These are phyloP conservation scores for Drosophila aff. DNA, from an alignment of 1,140 invertebrate genomes.

Conservation along the genomic window DNA sequence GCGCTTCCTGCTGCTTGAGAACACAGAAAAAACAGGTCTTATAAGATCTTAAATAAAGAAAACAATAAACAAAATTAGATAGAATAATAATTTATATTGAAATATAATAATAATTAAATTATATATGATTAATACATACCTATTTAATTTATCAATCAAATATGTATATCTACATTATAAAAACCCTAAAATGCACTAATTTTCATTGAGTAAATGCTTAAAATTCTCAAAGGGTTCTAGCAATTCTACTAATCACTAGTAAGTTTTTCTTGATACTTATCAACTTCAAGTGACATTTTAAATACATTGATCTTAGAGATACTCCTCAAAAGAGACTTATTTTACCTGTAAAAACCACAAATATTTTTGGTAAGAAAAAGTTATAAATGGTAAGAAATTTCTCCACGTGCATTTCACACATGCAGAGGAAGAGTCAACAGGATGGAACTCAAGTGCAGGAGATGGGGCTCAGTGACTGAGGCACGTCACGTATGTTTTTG, in stretches of 20 bases:
- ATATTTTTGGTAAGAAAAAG: neutral
- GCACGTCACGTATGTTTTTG: constrained; percentile 80
- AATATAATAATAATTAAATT: neutral
- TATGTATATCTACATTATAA: too few relatives aligned
- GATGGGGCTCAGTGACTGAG: constrained; percentile 19
- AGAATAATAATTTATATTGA: neutral
- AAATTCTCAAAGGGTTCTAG: neutral
- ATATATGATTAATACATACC: neutral
- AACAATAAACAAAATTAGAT: neutral
- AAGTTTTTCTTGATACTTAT: neutral
- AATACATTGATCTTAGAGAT: too few relatives aligned
- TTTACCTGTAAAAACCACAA: neutral
- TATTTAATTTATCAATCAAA: too few relatives aligned
- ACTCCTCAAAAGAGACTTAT: too few relatives aligned
- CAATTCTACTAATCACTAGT: too few relatives aligned
- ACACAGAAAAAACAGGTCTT: constrained; percentile 16
- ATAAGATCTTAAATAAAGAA: neutral
- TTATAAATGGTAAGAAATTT: neutral
- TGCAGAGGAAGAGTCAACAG: neutral
- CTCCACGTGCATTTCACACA: constrained; percentile 4
- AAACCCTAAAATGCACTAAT: too few relatives aligned
- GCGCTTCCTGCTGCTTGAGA: constrained; percentile 58
- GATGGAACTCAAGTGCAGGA: constrained; percentile 5
- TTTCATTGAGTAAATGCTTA: neutral
- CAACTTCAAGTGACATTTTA: neutral